Evolutionary conservation across 2,797 vertebrate genomes (phyloP).

Genomic region (Sphenodon punctatus): DNA sequence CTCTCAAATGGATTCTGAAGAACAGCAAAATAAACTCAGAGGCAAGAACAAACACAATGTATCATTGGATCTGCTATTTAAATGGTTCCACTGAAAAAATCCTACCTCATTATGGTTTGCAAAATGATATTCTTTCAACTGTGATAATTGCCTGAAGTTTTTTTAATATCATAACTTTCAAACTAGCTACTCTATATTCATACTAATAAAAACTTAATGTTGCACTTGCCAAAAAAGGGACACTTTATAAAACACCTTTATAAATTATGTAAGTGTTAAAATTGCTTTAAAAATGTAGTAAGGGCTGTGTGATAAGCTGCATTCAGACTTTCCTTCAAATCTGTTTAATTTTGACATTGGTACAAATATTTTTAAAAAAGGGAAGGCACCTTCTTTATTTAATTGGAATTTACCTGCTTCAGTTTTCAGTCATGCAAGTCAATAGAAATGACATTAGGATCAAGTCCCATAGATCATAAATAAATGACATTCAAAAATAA

Average conservation of each 20-base stretch:
- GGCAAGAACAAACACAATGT: background rate
- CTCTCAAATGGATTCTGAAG: background rate
- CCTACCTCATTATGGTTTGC: background rate
- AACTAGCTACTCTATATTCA: background rate
- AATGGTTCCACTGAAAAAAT: background rate
- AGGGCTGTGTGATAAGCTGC: too few relatives aligned
- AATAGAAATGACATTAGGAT: rapidly evolving
- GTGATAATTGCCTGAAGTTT: constrained; percentile 6
- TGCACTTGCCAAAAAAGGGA: background rate
- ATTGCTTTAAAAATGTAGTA: background rate
- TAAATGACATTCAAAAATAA: background rate
- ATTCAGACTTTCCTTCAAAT: too few relatives aligned
- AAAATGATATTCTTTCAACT: background rate
- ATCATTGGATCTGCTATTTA: background rate
- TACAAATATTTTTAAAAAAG: too few relatives aligned
- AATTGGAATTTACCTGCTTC: background rate
- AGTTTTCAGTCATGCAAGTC: background rate
- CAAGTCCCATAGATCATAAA: background rate
- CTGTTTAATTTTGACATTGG: too few relatives aligned
- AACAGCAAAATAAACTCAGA: background rate
- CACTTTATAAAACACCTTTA: background rate
- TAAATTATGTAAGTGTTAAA: background rate
- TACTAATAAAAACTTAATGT: background rate
- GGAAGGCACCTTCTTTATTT: background rate
- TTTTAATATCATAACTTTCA: constrained; percentile 1